Conservation (phyloP, 1,140 invertebrate species). For the Drosophila paulistorum region DNA sequence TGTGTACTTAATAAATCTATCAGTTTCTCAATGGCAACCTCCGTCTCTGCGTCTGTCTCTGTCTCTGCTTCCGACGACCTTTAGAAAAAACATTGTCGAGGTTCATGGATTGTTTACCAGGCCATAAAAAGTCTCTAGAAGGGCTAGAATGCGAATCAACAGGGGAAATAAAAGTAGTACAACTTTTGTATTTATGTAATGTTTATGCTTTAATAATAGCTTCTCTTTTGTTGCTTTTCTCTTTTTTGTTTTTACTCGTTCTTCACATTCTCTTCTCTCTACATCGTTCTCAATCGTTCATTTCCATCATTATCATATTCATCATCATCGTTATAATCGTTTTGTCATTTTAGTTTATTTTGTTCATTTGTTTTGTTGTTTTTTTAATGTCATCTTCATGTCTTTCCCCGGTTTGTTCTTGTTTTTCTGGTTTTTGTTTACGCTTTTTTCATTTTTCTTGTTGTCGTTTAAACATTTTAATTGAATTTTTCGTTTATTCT, state of each 20-base stretch:
- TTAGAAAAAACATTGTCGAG: background rate
- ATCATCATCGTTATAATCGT: constrained; percentile 56
- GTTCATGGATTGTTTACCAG: background rate
- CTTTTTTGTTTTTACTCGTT: constrained; percentile 7
- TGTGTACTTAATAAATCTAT: constrained; percentile 14
- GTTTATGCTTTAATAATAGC: constrained; percentile 61
- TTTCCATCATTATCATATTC: constrained; percentile 33
- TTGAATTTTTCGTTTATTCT: constrained; percentile 51
- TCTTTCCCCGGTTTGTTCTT: constrained; percentile 65
- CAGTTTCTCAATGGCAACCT: constrained; percentile 5
- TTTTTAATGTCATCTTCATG: constrained; percentile 46
- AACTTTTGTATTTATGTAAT: constrained; percentile 28
- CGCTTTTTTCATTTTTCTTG: constrained; percentile 24
- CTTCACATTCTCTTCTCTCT: constrained; percentile 18
- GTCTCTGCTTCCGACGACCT: background rate
- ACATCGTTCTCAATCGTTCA: constrained; percentile 16
- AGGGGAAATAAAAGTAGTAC: background rate
- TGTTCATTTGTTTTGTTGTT: constrained; percentile 40
- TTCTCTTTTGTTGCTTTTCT: constrained; percentile 42
- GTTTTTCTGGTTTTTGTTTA: constrained; percentile 52
- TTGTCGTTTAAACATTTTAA: constrained; percentile 58
- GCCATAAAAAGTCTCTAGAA: background rate
- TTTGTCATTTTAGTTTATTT: constrained; percentile 52
- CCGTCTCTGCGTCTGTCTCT: background rate
- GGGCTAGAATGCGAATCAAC: background rate